Conservation (phyloP, 2,888 invertebrate species). For the Nesidiocoris tenuis region DNA sequence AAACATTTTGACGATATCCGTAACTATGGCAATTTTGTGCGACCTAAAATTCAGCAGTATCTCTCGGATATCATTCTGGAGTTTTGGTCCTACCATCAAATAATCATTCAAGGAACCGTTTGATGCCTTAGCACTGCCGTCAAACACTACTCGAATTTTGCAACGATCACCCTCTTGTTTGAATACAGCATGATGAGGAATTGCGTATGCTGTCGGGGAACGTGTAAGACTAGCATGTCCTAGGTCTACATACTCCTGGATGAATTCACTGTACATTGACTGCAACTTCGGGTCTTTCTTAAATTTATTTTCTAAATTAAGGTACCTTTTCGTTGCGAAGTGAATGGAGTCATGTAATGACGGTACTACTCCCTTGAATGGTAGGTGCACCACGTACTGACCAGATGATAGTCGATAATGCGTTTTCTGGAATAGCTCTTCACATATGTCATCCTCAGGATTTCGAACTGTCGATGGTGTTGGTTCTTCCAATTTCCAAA, state of each 20-base stretch:
- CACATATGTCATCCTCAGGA: conserved; percentile 17
- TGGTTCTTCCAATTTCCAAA: conserved; percentile 25
- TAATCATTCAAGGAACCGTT: conserved; percentile 35
- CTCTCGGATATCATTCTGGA: conserved; percentile 20
- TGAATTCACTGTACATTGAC: conserved; percentile 15
- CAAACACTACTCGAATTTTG: conserved; percentile 28
- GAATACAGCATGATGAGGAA: conserved; percentile 23
- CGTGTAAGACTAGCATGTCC: conserved; percentile 10
- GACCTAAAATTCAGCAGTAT: conserved; percentile 16
- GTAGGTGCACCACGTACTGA: conserved; percentile 20
- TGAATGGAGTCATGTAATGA: neutral
- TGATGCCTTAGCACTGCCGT: conserved; percentile 24
- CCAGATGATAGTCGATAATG: conserved; percentile 27
- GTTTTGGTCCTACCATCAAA: conserved; percentile 16
- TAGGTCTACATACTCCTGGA: conserved; percentile 10
- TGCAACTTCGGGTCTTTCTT: neutral
- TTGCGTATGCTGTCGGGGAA: neutral
- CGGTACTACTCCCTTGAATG: conserved; percentile 16
- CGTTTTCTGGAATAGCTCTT: conserved; percentile 17
- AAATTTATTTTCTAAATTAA: conserved; percentile 33
- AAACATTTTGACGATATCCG: conserved; percentile 29
- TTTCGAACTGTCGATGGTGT: neutral
- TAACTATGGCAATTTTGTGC: neutral
- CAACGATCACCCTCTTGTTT: neutral
- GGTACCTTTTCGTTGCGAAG: conserved; percentile 14